Conservation (phyloP, 2,888 invertebrate genomes). For the Conchocele bisecta region DNA sequence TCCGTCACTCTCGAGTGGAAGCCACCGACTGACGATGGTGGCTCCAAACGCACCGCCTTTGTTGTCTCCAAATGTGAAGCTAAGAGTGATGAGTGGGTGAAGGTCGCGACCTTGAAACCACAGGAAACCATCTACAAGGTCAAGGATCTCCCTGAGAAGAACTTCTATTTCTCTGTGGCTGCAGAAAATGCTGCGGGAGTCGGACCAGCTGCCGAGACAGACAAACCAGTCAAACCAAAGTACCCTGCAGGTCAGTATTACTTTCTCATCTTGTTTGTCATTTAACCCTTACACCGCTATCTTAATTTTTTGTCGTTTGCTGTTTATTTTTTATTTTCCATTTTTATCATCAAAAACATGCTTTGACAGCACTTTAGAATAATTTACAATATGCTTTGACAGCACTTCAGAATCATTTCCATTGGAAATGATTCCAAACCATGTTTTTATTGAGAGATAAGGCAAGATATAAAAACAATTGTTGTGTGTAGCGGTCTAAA, state of each 20-base stretch:
- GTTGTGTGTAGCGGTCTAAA: too few relatives aligned
- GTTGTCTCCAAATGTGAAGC: slow-evolving; percentile 65
- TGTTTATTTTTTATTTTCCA: too few relatives aligned
- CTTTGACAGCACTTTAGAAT: too few relatives aligned
- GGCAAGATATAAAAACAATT: too few relatives aligned
- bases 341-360: too few relatives aligned
- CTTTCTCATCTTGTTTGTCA: too few relatives aligned
- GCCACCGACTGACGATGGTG: slow-evolving; percentile 77
- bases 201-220: slow-evolving; percentile 70
- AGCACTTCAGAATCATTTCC: too few relatives aligned
- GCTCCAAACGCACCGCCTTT: slow-evolving; percentile 76
- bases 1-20: slow-evolving; percentile 77
- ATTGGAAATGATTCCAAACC: too few relatives aligned
- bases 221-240: slow-evolving; percentile 67
- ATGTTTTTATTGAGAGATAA: too few relatives aligned
- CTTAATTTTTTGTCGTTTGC: too few relatives aligned
- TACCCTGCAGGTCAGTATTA: slow-evolving; percentile 85
- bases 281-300: too few relatives aligned
- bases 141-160: slow-evolving; percentile 73
- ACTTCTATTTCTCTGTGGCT: slow-evolving; percentile 80
- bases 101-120: slow-evolving; percentile 68
- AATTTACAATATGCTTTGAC: too few relatives aligned
- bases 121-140: slow-evolving; percentile 71
- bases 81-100: slow-evolving; percentile 70
- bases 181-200: slow-evolving; percentile 79